Evolutionary conservation across 2,888 invertebrate species (phyloP), one percentile per base, ranked within the genome.

Genomic region (Nematopogon swammerdamellus): DNA sequence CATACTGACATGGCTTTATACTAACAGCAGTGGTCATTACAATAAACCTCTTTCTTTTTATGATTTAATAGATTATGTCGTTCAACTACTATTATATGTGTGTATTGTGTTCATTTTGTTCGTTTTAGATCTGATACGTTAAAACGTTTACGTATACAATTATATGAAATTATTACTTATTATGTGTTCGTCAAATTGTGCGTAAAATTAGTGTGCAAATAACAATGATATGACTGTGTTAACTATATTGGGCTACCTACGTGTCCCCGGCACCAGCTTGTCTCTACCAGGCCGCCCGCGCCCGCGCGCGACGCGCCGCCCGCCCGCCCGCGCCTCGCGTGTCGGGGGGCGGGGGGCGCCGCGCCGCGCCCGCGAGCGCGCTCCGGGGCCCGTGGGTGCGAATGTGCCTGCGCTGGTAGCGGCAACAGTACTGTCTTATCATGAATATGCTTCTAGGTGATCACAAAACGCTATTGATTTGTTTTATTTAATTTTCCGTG

Each of bases 361-460:
- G n/a, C n/a, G n/a, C n/a, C n/a, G n/a, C n/a, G n/a, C n/a, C n/a
- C n/a, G n/a, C n/a, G n/a, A n/a, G n/a, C n/a, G n/a, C n/a, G n/a
- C n/a, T n/a, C n/a, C n/a, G n/a, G n/a, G n/a, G n/a, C n/a, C n/a
- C n/a, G n/a, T n/a, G n/a, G n/a, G n/a, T n/a, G 25, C 25, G 25
- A 25, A n/a, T n/a, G n/a, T 4, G 25, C 5, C 25, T 10, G 25
- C 25, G 61, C 63, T 68, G 72, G 64, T 64, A 64, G 65, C 64
- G 64, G 64, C 59, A 55, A 58, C 64, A 64, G 57, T 61, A 20
- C 48, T 25, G 66, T 56, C 64, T n/a, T n/a, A 68, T 64, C 68
- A 68, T 73, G 63, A 69, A 59, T 64, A 60, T 62, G 80, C 80
- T 80, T 80, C 65, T 80, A 80, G 79, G 80, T n/a, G 63, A 74